phyloP scores from a whole-genome alignment of 2,113 vertebrate species.

The Mus musculus region GRCm39 chr5:72603501-72604000 shows the following conservation, averaged over 20 bases:
- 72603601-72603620: not conserved
- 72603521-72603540: not conserved
- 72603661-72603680: not conserved
- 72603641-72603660: slow-evolving; percentile 9
- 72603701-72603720: not conserved
- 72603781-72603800: not conserved
- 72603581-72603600: not conserved
- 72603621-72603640: slow-evolving; percentile 6
- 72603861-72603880: not conserved
- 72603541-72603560: not conserved
- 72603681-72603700: not conserved
- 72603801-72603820: not conserved
- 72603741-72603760: not conserved
- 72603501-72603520: not conserved
- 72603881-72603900: not conserved
- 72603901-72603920: not conserved
- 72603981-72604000: not conserved
- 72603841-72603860: not conserved
- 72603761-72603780: not conserved
- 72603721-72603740: not conserved
- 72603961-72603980: not conserved
- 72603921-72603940: not conserved
- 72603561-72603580: not conserved
- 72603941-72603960: not conserved
- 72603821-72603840: not conserved